These are phyloP conservation scores for Stigmatopora argus DNA, from an alignment of 2,113 vertebrate genomes.

Conservation along the genomic window DNA sequence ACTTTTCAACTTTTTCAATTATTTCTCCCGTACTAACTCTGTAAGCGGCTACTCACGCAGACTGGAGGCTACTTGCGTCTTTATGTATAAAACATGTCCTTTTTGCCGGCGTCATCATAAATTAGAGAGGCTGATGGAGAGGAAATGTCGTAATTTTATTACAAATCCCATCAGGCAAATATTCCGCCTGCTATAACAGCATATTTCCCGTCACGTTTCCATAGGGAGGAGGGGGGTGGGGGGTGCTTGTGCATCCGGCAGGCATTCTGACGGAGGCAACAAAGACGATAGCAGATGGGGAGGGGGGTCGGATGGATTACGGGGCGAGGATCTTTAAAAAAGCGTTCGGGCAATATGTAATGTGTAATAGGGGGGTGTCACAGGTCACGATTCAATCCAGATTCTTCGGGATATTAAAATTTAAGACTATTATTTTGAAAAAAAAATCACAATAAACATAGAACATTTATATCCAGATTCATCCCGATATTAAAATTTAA, in stretches of 20 bases:
- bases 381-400: too few relatives aligned
- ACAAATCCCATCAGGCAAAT: conserved; percentile 70
- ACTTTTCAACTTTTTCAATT: conserved; percentile 99
- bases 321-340: background rate
- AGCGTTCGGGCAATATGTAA: background rate
- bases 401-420: too few relatives aligned
- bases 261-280: conserved; percentile 56
- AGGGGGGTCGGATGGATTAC: background rate
- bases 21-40: conserved; percentile 96
- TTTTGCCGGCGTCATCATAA: conserved; percentile 69
- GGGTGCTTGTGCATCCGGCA: conserved; percentile 40
- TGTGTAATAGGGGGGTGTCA: too few relatives aligned
- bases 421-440: too few relatives aligned
- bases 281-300: background rate
- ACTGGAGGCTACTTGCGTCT: conserved; percentile 62
- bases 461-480: too few relatives aligned
- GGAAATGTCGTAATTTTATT: conserved; percentile 67
- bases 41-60: conserved; percentile 68
- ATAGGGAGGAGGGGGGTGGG: conserved; percentile 28
- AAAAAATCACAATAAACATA: too few relatives aligned
- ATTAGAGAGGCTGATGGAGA: conserved; percentile 70
- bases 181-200: conserved; percentile 65
- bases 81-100: conserved; percentile 69
- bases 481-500: too few relatives aligned
- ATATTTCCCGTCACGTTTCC: conserved; percentile 69